phyloP scores from a whole-genome alignment of 2,888 invertebrate species.

The Leptogaster cylindrica region DNA sequence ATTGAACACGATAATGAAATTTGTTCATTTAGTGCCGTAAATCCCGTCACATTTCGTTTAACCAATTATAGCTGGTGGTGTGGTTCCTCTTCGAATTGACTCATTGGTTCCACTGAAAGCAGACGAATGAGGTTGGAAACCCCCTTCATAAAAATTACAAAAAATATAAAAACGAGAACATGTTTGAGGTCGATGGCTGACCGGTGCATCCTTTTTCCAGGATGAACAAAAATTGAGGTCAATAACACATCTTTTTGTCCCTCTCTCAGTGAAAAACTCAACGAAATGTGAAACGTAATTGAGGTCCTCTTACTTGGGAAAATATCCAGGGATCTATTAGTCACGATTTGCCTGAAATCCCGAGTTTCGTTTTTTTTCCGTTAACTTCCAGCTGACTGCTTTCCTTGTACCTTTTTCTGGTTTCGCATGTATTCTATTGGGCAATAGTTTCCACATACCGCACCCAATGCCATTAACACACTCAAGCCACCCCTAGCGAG shows the following conservation, averaged over 20 bases:
- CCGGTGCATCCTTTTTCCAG: background rate
- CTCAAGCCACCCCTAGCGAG: too few relatives aligned
- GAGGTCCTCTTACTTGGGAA: conserved; percentile 19
- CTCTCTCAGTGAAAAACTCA: conserved; percentile 23
- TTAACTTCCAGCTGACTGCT: conserved; percentile 15
- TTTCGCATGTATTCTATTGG: conserved; percentile 9
- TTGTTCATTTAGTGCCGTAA: conserved; percentile 24
- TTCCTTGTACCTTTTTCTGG: conserved; percentile 10
- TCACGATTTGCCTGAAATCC: background rate
- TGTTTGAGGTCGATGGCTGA: conserved; percentile 8
- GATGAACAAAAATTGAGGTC: conserved; percentile 4
- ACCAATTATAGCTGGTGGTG: too few relatives aligned
- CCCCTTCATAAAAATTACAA: background rate
- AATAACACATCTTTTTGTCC: conserved; percentile 31
- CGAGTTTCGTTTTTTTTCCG: conserved; percentile 8
- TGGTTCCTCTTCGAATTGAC: too few relatives aligned
- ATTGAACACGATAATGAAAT: too few relatives aligned
- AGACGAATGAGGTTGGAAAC: too few relatives aligned
- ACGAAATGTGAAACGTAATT: conserved; percentile 31
- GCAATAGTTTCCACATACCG: background rate
- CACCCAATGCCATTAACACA: background rate
- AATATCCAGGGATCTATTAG: conserved; percentile 16
- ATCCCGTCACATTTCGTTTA: conserved; percentile 6
- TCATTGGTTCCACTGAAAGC: too few relatives aligned
- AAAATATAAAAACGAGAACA: background rate